Evolutionary conservation across 1,140 invertebrate genomes (phyloP), one percentile per base, ranked within the genome.

Genomic region (Penaeus chinensis): DNA sequence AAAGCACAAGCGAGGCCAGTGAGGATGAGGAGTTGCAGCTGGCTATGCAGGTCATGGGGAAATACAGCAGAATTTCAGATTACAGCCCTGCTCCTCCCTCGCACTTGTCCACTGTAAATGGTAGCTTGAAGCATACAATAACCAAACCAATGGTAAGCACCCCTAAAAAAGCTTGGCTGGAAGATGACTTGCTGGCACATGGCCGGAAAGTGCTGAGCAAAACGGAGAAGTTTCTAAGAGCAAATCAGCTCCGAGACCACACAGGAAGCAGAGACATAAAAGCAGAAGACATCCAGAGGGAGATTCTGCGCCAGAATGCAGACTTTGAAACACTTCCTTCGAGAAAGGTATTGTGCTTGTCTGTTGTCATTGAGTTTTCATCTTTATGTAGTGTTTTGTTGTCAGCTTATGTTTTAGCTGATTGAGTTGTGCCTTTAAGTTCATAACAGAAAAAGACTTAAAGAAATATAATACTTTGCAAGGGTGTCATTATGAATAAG

Each of bases 151-250:
- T 82, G 20, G 47, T 74, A 42, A 83, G 81, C 32, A 82, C 81
- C 16, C 86, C 86, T 19, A 87, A 66, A 27, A 78, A 87, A 47
- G 86, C 86, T 18, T 87, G 86, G 86, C 32, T 69, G 42, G 86
- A 87, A 7, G 86, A 87, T 78, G 86, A 82, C 19, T 71, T 87
- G 16, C 61, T 87, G 1, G 37, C 32, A 11, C 69, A 77, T 63
- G 86, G 86, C 20, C 32, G 80, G 22, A 87, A 78, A 54, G 81
- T 76, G 24, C 37, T 87, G 86, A 87, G 27, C 7, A 87, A 82
- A 82, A 77, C 86, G 32, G 80, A 82, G 65, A 82, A 87, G 27
- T 83, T 65, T 27, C 62, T 87, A 8, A 87, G 37, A 54, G 82
- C 86, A 32, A 82, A 37, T 27, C 27, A 47, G 20, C 8, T 87